Percentiles rank a stretch among this genome's conserved stretches.
Evolutionary conservation across 2,888 invertebrate species (phyloP).

Genomic region (Eucriotettix oculatus): DNA sequence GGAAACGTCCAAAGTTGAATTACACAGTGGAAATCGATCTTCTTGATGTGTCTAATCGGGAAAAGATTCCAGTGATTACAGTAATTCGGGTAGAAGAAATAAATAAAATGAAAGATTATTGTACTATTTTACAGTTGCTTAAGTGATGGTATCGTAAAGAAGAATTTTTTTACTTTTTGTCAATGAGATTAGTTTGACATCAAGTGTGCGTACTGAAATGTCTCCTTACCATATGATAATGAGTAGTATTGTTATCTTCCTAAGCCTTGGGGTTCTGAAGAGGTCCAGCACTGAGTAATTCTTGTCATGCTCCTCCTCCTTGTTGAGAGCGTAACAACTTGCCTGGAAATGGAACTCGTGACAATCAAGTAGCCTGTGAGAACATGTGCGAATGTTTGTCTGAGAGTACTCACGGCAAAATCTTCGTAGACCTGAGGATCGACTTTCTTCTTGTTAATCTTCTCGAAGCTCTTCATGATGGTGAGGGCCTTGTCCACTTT

Average conservation of each 20-base stretch:
- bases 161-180: too few species aligned
- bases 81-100: too few species aligned
- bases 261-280: conserved; percentile 58
- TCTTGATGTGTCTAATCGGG: too few species aligned
- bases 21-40: too few species aligned
- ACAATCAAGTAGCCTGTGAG: not conserved
- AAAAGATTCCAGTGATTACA: too few species aligned
- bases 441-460: conserved; percentile 58
- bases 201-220: not conserved
- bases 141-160: too few species aligned
- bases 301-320: conserved; percentile 54
- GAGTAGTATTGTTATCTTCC: conserved; percentile 58
- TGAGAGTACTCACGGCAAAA: conserved; percentile 42
- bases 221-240: conserved; percentile 54
- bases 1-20: too few species aligned
- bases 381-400: too few species aligned
- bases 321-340: conserved; percentile 47
- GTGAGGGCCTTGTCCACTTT: conserved; percentile 58
- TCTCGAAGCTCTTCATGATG: conserved; percentile 65
- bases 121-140: too few species aligned
- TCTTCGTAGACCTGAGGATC: conserved; percentile 54
- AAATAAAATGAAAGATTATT: too few species aligned
- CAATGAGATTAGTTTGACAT: too few species aligned
- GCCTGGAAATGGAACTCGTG: conserved; percentile 30
- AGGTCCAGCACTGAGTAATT: conserved; percentile 66